Percentiles rank a stretch among this genome's conserved stretches.
phyloP scores from a whole-genome alignment of 2,113 vertebrate species.

The Neotoma lepida region DNA sequence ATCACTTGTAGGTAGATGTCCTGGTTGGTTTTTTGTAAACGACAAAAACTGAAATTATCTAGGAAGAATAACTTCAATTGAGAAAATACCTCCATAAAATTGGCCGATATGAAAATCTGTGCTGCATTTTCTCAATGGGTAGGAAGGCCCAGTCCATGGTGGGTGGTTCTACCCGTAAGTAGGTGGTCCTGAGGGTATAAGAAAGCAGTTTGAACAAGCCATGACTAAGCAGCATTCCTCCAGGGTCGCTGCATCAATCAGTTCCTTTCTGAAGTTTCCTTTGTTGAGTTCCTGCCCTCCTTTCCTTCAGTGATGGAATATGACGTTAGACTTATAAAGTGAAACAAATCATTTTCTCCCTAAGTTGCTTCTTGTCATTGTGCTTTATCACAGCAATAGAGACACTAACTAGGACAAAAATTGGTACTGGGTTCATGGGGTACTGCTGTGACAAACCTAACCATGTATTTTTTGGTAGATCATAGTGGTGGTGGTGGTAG shows the following conservation, averaged over 20 bases:
- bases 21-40: neutral
- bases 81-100: neutral
- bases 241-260: neutral
- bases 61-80: neutral
- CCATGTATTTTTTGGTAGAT: neutral
- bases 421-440: neutral
- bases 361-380: neutral
- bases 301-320: neutral
- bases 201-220: neutral
- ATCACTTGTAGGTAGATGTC: neutral
- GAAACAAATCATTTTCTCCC: neutral
- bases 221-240: neutral
- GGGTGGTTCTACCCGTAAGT: neutral
- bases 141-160: neutral
- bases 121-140: neutral
- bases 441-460: neutral
- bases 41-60: neutral
- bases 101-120: neutral
- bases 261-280: neutral
- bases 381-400: neutral
- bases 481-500: neutral
- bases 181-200: neutral
- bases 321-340: neutral
- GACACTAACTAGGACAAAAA: neutral
- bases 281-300: neutral